phyloP scores from a whole-genome alignment of 1,140 invertebrate species.

The Monochamus saltuarius region DNA sequence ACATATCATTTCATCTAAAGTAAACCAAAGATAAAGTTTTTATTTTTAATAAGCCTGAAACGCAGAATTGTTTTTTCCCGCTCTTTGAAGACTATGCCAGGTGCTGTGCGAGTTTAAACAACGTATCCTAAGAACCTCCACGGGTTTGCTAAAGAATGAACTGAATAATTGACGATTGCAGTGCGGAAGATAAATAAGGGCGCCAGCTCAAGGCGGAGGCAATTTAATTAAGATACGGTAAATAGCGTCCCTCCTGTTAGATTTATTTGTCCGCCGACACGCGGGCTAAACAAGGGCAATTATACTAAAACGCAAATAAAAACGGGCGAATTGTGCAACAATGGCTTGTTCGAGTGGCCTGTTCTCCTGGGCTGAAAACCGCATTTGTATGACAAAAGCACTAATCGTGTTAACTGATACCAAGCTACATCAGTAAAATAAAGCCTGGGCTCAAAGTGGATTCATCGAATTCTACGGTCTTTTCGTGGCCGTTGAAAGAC shows the following conservation, averaged over 20 bases:
- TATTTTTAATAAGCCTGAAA: too few species aligned
- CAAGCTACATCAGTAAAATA: conserved; percentile 1
- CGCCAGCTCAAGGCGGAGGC: neutral
- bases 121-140: too few species aligned
- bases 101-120: too few species aligned
- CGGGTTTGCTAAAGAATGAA: too few species aligned
- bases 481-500: too few species aligned
- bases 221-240: conserved; percentile 22
- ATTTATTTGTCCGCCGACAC: conserved; percentile 20
- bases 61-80: too few species aligned
- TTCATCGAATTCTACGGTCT: too few species aligned
- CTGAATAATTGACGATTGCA: neutral
- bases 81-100: too few species aligned
- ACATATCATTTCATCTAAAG: too few species aligned
- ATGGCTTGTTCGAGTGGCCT: conserved; percentile 15
- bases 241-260: conserved; percentile 20
- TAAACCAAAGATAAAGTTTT: too few species aligned
- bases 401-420: conserved; percentile 28
- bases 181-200: conserved; percentile 1
- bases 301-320: conserved; percentile 23
- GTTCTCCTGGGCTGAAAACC: conserved; percentile 9
- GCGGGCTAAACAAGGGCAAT: conserved; percentile 8
- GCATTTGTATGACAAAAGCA: conserved; percentile 25
- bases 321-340: conserved; percentile 18
- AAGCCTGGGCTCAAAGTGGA: neutral